These are phyloP conservation scores for Anagyrus pseudococci DNA, from an alignment of 2,888 invertebrate genomes.

Conservation along the genomic window DNA sequence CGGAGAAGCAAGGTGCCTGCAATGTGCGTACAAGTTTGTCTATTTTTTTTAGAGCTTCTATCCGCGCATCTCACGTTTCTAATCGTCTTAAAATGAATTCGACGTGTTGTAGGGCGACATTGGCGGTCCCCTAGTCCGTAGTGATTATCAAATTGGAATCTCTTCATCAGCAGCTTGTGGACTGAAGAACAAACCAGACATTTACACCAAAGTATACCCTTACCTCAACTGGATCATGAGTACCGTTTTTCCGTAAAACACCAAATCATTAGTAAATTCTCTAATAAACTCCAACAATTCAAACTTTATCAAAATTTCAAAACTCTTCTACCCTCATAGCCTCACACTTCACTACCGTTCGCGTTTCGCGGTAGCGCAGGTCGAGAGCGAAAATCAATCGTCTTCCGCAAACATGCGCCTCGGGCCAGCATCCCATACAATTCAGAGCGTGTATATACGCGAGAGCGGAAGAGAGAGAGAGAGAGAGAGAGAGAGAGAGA, in stretches of 20 bases:
- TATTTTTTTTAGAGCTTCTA: neutral
- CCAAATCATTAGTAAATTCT: too few relatives aligned
- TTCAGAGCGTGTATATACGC: neutral
- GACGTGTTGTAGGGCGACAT: neutral
- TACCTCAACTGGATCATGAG: neutral
- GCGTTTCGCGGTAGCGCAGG: neutral
- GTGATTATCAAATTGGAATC: neutral
- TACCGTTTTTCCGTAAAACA: too few relatives aligned
- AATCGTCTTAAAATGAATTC: neutral
- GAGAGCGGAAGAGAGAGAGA: neutral
- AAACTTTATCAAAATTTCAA: too few relatives aligned
- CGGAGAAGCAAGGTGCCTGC: neutral
- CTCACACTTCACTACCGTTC: neutral
- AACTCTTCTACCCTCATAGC: too few relatives aligned
- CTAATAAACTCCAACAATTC: too few relatives aligned
- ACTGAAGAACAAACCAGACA: neutral
- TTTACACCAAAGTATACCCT: neutral
- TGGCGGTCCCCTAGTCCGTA: neutral
- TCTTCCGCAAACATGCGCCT: neutral
- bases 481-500: constrained; percentile 1
- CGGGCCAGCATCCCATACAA: neutral
- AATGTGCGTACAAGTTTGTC: neutral
- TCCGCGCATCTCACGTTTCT: too few relatives aligned
- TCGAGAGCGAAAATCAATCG: neutral
- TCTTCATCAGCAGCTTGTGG: neutral